Evolutionary conservation across 2,888 invertebrate genomes (phyloP).

Genomic region (Harpagoxenus sublaevis): DNA sequence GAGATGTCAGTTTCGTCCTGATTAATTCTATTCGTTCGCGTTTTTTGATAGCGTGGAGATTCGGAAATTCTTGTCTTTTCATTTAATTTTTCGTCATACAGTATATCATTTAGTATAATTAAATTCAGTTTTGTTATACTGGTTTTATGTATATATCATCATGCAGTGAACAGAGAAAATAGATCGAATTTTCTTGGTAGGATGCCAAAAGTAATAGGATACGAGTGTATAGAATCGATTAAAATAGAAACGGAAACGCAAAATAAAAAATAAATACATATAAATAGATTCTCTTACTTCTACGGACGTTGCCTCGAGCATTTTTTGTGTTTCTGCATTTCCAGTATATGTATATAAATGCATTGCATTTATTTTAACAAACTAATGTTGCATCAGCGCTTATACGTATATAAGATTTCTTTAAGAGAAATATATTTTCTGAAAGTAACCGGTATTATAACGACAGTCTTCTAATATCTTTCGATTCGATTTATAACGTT

Average conservation of each 20-base stretch:
- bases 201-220: constrained; percentile 6
- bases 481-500: constrained; percentile 13
- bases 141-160: constrained; percentile 2
- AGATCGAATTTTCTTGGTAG: background rate
- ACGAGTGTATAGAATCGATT: background rate
- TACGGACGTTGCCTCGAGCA: background rate
- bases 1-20: background rate
- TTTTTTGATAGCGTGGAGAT: background rate
- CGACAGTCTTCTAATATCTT: background rate
- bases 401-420: background rate
- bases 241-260: constrained; percentile 6
- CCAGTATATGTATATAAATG: background rate
- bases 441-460: background rate
- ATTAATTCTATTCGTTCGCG: background rate
- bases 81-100: background rate
- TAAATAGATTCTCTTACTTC: background rate
- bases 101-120: background rate
- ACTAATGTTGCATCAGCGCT: background rate
- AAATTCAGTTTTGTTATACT: background rate
- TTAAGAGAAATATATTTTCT: background rate
- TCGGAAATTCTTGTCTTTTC: background rate
- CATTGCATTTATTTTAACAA: background rate
- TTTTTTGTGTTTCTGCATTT: background rate
- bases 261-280: constrained; percentile 16
- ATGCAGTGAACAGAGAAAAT: background rate